These are phyloP conservation scores for Leptura quadrifasciata DNA, from an alignment of 2,888 invertebrate species.

Conservation along the genomic window DNA sequence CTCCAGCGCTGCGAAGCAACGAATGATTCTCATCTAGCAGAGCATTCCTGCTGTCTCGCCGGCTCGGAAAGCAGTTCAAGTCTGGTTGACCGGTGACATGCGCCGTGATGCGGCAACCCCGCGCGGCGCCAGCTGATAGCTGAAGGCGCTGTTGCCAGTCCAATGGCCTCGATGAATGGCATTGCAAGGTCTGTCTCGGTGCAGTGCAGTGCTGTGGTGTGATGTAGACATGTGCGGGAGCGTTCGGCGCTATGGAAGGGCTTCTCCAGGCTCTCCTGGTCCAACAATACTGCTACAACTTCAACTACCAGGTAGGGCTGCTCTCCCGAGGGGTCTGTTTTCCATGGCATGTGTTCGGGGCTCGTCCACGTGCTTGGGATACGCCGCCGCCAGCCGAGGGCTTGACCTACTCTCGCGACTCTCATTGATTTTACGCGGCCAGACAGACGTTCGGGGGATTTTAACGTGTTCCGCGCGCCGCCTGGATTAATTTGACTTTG, in stretches of 20 bases:
- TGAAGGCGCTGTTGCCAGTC: conserved; percentile 72
- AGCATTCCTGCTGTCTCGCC: conserved; percentile 33
- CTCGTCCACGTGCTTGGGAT: conserved; percentile 53
- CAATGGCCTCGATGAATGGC: conserved; percentile 83
- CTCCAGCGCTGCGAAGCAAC: conserved; percentile 39
- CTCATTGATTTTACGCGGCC: conserved; percentile 67
- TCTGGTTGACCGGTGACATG: conserved; percentile 54
- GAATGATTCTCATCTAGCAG: conserved; percentile 40
- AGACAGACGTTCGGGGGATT: conserved; percentile 62
- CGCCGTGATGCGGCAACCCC: conserved; percentile 52
- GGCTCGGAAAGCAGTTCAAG: conserved; percentile 46
- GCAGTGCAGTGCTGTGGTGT: conserved; percentile 71
- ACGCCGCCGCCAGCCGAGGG: conserved; percentile 55
- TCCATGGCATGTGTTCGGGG: conserved; percentile 18
- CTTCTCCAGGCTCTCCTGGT: conserved; percentile 73
- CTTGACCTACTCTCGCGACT: conserved; percentile 67
- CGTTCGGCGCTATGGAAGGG: conserved; percentile 72
- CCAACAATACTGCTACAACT: conserved; percentile 67
- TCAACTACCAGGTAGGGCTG: conserved; percentile 70
- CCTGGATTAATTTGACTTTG: conserved; percentile 54
- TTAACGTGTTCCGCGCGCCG: conserved; percentile 55
- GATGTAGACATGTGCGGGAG: conserved; percentile 66
- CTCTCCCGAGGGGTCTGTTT: conserved; percentile 13
- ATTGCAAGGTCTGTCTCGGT: conserved; percentile 75
- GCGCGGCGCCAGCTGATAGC: conserved; percentile 71